Percentiles rank a stretch among this genome's conserved stretches.
Evolutionary conservation across 2,888 invertebrate genomes (phyloP).

Genomic region (Lasius fuliginosus): DNA sequence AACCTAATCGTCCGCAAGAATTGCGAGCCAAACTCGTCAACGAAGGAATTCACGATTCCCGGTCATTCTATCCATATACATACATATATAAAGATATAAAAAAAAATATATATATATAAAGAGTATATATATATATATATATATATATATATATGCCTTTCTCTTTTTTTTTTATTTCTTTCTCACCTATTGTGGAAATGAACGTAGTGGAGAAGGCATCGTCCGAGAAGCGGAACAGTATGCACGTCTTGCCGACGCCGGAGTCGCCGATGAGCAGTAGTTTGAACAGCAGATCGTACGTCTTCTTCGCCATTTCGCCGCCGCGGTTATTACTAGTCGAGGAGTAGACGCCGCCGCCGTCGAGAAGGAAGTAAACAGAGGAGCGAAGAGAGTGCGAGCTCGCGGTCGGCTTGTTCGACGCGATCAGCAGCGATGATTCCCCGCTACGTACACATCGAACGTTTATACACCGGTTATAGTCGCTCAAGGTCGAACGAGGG

Average conservation of each 20-base stretch:
- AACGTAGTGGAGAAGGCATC: conserved; percentile 98
- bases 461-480: conserved; percentile 71
- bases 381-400: conserved; percentile 40
- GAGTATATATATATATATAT: not conserved
- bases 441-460: conserved; percentile 70
- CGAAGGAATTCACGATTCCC: not conserved
- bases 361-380: conserved; percentile 60
- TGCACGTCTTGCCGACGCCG: conserved; percentile 97
- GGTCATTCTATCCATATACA: not conserved
- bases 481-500: conserved; percentile 80
- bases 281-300: conserved; percentile 97
- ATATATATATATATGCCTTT: not conserved
- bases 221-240: conserved; percentile 97
- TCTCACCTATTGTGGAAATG: conserved; percentile 97
- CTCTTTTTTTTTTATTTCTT: conserved; percentile 48
- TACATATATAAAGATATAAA: too few species aligned
- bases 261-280: conserved; percentile 97
- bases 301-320: conserved; percentile 95
- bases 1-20: conserved; percentile 23
- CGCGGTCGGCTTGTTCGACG: conserved; percentile 27
- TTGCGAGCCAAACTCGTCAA: not conserved
- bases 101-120: not conserved
- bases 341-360: conserved; percentile 30
- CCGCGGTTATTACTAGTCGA: conserved; percentile 14
- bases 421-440: conserved; percentile 60